Evolutionary conservation across 2,113 vertebrate species (phyloP), one percentile per base, ranked within the genome.

Genomic region (Pangasianodon hypophthalmus): DNA sequence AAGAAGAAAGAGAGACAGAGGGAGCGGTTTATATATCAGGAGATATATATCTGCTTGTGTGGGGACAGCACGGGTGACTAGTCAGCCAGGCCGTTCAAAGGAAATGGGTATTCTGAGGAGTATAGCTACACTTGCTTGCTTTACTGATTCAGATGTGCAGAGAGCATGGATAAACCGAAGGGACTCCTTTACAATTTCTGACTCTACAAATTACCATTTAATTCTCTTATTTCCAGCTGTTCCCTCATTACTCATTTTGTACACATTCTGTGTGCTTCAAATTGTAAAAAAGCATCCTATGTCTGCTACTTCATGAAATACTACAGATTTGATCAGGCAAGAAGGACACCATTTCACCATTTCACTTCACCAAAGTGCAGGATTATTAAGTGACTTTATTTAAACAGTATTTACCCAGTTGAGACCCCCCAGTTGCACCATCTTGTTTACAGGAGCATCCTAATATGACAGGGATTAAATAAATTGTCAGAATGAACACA

Each of bases 91-190:
- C 93, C 86, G 96, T 93, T 90, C 90, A 92, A 95, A 98, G 97
- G 97, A 97, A 98, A 97, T 97, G 95, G 95, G 96, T 95, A 96
- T 96, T 96, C 92, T 94, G 91, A 96, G 96, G 96, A 96, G 96
- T 92, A 88, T 91, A 91, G 95, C 95, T 93, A 93, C 88, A 95
- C 97, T 95, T 75, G 60, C 94, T 94, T 95, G 91, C 92, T 93
- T 93, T 93, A 91, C 93, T 95, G 93, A 93, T 94, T 94, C 92
- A 93, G 94, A 92, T 91, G 94, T 90, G 92, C 90, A 92, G 93
- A 54, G 60, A 91, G 69, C 90, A 84, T 73, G 52, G 71, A 75
- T 75, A 41, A 44, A 58, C 44, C 7, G 60, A 54, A 80, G 24
- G 26, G 18, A 26, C 37, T 16, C 8, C 2, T 88, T 84, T 77